Percentiles rank a stretch among this genome's conserved stretches.
These are phyloP conservation scores for Adelognathus sp. DNA, from an alignment of 2,888 invertebrate genomes.

Conservation along the genomic window DNA sequence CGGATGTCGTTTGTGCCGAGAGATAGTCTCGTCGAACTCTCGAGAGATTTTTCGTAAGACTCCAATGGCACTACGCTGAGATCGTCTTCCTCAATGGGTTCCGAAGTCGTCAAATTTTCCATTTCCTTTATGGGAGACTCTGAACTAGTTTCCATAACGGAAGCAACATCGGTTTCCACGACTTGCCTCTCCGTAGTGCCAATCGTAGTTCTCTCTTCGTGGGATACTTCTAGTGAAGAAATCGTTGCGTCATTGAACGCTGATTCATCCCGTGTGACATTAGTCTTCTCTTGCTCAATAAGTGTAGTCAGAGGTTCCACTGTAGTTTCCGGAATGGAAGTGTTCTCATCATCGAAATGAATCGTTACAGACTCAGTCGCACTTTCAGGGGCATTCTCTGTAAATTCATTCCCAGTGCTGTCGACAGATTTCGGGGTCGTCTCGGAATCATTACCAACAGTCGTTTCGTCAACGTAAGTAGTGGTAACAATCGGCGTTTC, in stretches of 20 bases:
- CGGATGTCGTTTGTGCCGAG: constrained; percentile 14
- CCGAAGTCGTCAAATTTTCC: constrained; percentile 18
- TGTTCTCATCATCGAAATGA: constrained; percentile 28
- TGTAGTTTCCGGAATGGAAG: constrained; percentile 18
- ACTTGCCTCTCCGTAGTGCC: constrained; percentile 24
- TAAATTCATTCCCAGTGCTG: constrained; percentile 5
- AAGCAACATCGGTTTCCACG: constrained; percentile 7
- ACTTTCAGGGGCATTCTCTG: not conserved
- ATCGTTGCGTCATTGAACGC: constrained; percentile 7
- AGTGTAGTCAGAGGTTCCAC: not conserved
- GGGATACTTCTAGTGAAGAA: constrained; percentile 7
- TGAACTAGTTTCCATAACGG: constrained; percentile 7
- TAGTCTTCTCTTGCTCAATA: constrained; percentile 19
- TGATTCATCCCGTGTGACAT: constrained; percentile 8
- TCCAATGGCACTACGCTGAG: constrained; percentile 60
- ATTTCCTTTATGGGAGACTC: constrained; percentile 30
- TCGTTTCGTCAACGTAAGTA: not conserved
- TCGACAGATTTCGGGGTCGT: constrained; percentile 1
- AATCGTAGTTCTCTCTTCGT: constrained; percentile 19
- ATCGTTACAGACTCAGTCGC: constrained; percentile 15
- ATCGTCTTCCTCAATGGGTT: constrained; percentile 54
- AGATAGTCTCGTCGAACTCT: constrained; percentile 23
- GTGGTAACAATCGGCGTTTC: not conserved
- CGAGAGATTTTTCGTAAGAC: constrained; percentile 38
- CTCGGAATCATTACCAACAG: not conserved